Conservation (phyloP, 1,140 invertebrate genomes). For the Elysia chlorotica region DNA sequence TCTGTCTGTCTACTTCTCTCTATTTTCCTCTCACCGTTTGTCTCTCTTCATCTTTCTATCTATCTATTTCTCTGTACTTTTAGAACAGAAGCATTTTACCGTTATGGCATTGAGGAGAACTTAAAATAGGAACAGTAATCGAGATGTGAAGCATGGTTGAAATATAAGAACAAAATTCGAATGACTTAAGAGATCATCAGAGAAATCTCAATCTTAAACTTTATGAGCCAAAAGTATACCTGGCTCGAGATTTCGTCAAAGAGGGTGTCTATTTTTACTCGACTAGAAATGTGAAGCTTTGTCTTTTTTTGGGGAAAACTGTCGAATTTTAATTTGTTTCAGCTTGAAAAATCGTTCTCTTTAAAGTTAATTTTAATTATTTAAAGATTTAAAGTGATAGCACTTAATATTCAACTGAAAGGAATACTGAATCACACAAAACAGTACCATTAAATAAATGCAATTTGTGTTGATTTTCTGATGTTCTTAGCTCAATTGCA, state of each 20-base stretch:
- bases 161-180: neutral
- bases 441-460: too few species aligned
- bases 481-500: neutral
- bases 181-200: neutral
- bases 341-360: too few species aligned
- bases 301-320: too few species aligned
- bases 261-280: too few species aligned
- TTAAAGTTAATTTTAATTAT: neutral
- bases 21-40: neutral
- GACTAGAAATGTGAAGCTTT: too few species aligned
- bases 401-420: neutral
- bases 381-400: neutral
- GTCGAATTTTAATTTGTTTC: too few species aligned
- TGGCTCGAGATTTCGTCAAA: too few species aligned
- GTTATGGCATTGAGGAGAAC: neutral
- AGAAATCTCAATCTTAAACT: neutral
- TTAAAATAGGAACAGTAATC: too few species aligned
- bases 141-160: too few species aligned
- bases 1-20: slow-evolving; percentile 2
- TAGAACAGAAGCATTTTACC: neutral
- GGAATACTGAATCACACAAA: too few species aligned
- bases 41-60: slow-evolving; percentile 2
- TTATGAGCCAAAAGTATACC: too few species aligned
- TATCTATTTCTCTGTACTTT: neutral
- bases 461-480: neutral